Base-by-base conservation (phyloP, 2,888 invertebrate genomes). In the Heliconius charithonia region DNA sequence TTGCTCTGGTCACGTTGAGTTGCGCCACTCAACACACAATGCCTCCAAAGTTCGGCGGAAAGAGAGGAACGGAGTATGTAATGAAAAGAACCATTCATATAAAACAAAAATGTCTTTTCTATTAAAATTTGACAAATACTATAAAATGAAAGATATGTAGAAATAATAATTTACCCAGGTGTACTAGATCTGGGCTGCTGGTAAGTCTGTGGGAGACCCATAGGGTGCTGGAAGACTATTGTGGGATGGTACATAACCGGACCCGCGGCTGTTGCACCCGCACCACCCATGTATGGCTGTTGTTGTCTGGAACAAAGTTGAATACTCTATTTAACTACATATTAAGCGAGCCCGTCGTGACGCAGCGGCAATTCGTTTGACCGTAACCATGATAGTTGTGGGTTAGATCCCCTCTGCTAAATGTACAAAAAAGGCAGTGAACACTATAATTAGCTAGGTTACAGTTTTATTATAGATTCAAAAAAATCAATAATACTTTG, bases 221-320 rank as follows among this genome's bases (percentile, higher is more conserved):
- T 91, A 77, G 90, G 93, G 0, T 91, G 90, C 83, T 90, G 92
- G 85, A 92, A 93, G 77, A 94, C 86, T 67, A 93, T 84, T 4
- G 92, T 88, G 13, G 90, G 93, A 76, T 87, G 87, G 83, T 92
- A 93, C 89, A 94, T 90, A n/a, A 94, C 90, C 0, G 92, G 90
- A 7, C 89, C 92, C 3, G 92, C 86, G 13, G 88, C 86, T 2
- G 91, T 86, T 3, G 90, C 88, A 6, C 90, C 87, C n/a, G 89
- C 88, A 63, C 89, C 88, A 56, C 92, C 89, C 62, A 94, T 89
- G 81, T 87, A 94, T 13, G 90, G 90, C 84, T 93, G 94, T 82
- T 93, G 94, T 85, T 92, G 93, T 85, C 93, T 93, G 88, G 37
- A 79, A 32, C 70, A 82, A 76, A 27, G 41, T 45, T 25, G 9